Evolutionary conservation across 2,888 invertebrate species (phyloP), one percentile per base, ranked within the genome.

Genomic region (Tenthredo mesomela): DNA sequence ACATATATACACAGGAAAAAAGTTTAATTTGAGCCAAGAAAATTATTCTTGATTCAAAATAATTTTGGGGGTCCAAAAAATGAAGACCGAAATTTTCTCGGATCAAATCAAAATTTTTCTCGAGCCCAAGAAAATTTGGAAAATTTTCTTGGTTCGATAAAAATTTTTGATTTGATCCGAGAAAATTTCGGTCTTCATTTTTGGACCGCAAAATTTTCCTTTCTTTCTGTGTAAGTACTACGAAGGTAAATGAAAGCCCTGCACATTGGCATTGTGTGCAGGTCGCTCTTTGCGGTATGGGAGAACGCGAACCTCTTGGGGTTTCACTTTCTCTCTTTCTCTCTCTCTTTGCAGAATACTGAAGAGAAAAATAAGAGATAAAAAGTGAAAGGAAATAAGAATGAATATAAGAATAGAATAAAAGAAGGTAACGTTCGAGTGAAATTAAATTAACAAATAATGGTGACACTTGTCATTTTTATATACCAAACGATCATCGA

Each of bases 391-490:
- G 47, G 4, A 12, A 40, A 75, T 47, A 47, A 75, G 21, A 47
- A 25, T 18, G 77, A 50, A 33, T 40, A 25, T 10, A 33, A 33
- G 75, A 75, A 25, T 18, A 77, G 29, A 77, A 50, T 10, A 21
- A 25, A 50, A 54, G n/a, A 18, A 50, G 50, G 18, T n/a, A 29
- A 77, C 33, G 33, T 25, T 12, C 15, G 33, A 18, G 29, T 33
- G 47, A 73, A 50, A 77, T 54, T 77, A 50, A 54, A 33, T 77
- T 54, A 77, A 29, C 29, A 77, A 54, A 50, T 54, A 54, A 77
- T 77, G 54, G 54, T 50, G 77, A 54, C 33, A 77, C 77, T 77
- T 33, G 50, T 77, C 18, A 77, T 54, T 54, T 37, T 77, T 50
- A n/a, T n/a, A n/a, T n/a, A 54, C 33, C 18, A 9, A 67, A 50